Evolutionary conservation across 92 coral and sea anemone genomes (phyloP).

Genomic region (Porites divaricata): DNA sequence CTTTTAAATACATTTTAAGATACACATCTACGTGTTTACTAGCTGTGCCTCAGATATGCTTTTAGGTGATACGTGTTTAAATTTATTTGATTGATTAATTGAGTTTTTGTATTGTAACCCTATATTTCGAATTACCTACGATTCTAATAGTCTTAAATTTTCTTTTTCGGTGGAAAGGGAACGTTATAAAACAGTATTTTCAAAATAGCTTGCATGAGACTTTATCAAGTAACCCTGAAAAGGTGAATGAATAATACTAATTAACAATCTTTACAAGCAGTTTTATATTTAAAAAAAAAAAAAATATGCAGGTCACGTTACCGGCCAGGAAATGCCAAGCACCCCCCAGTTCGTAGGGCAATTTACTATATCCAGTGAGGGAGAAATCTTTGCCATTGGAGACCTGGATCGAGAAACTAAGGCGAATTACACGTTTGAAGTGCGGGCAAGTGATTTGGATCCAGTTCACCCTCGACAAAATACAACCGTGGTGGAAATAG

Average conservation of each 20-base stretch:
- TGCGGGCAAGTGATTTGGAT: slow-evolving; percentile 84
- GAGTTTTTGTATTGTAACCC: no score
- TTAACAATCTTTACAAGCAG: no score
- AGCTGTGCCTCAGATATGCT: no score
- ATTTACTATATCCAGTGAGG: slow-evolving; percentile 50
- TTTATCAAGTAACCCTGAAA: neutral
- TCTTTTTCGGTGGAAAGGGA: no score
- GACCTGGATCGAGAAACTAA: slow-evolving; percentile 81
- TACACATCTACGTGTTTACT: no score
- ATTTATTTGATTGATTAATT: no score
- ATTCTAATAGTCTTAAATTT: no score
- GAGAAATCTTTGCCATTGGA: slow-evolving; percentile 75
- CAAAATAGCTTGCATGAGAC: neutral
- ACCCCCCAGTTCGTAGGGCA: slow-evolving; percentile 72
- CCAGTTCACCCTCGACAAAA: slow-evolving; percentile 75
- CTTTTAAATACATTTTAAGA: no score
- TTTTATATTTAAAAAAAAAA: neutral
- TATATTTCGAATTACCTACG: no score
- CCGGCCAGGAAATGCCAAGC: slow-evolving; percentile 81
- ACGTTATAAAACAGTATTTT: no score
- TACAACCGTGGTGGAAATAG: slow-evolving; percentile 81
- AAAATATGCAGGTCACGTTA: slow-evolving; percentile 69
- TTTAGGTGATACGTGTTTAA: no score
- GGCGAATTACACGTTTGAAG: slow-evolving; percentile 74
- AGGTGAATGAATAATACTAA: no score